Evolutionary conservation across 2,888 invertebrate genomes (phyloP).

Genomic region (Bembecia ichneumoniformis): DNA sequence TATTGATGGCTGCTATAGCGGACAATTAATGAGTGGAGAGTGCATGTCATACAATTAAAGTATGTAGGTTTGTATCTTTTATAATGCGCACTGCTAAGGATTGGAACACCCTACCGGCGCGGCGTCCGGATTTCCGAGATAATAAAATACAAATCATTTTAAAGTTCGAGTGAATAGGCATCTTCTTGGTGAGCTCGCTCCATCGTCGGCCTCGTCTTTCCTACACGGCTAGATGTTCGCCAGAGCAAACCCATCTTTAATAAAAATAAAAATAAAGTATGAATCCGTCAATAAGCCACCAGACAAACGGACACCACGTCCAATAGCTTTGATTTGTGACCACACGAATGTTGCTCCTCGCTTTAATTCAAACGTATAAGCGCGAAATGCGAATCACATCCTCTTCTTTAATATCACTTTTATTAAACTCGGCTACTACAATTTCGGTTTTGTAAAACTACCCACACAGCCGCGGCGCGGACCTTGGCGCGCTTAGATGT

Average conservation of each 20-base stretch:
- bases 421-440: constrained; percentile 56
- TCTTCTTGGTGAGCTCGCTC: no score
- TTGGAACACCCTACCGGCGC: no score
- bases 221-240: no score
- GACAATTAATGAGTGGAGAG: not conserved
- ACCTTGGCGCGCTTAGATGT: constrained; percentile 33
- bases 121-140: no score
- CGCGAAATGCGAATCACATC: constrained; percentile 53
- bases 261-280: no score
- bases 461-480: constrained; percentile 46
- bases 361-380: constrained; percentile 24
- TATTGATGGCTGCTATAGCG: not conserved
- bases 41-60: constrained; percentile 4
- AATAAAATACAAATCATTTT: no score
- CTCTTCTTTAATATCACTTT: constrained; percentile 57
- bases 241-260: no score
- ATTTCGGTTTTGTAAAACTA: constrained; percentile 67
- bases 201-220: no score
- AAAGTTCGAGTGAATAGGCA: no score
- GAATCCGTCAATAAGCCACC: constrained; percentile 4
- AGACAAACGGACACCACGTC: not conserved
- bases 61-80: no score
- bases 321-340: not conserved
- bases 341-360: not conserved
- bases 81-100: no score